Evolutionary conservation across 2,797 vertebrate genomes (phyloP), one percentile per base, ranked within the genome.

Genomic region (Karalla daura): DNA sequence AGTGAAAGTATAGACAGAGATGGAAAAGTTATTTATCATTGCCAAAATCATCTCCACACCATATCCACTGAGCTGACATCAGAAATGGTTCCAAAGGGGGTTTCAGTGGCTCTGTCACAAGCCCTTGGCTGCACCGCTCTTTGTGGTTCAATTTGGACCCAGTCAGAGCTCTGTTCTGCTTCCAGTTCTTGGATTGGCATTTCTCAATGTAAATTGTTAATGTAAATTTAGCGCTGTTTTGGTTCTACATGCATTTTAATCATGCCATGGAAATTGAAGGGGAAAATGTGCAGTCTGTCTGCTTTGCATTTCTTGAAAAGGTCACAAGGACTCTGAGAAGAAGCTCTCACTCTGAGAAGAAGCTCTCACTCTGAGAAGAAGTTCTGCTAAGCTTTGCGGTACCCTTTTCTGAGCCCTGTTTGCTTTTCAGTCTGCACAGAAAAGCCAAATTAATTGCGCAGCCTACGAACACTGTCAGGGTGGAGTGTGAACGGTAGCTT

Each of bases 31-130:
- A 65, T 73, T 33, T 7, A 23, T 80, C 69, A 18, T 15, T 54
- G 73, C 79, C 75, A 83, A 71, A 82, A 64, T 52, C 7, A 80
- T 77, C 85, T 80, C 72, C 61, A 67, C 67, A 59, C 52, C 43
- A 23, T 40, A 74, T 78, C 39, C 63, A 67, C 10, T 18, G 25
- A 74, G 64, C 58, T 54, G 17, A 70, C 66, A 69, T 70, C 30
- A 28, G 64, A 70, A 53, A 71, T n/a, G 10, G 50, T 74, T 89
- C 78, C 71, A 80, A 53, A 45, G 63, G 66, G 51, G 54, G 25
- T 63, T 77, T 71, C 27, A 40, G 61, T 70, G 51, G 71, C 76
- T 80, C 68, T 69, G 73, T 83, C 73, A 60, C 56, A 64, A 61
- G 59, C 56, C 72, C 64, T 70, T 71, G 70, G 66, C 76, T 63